Percentiles rank a stretch among this genome's conserved stretches.
Evolutionary conservation across 1,140 invertebrate genomes (phyloP).

Genomic region (Phymastichus coffea): DNA sequence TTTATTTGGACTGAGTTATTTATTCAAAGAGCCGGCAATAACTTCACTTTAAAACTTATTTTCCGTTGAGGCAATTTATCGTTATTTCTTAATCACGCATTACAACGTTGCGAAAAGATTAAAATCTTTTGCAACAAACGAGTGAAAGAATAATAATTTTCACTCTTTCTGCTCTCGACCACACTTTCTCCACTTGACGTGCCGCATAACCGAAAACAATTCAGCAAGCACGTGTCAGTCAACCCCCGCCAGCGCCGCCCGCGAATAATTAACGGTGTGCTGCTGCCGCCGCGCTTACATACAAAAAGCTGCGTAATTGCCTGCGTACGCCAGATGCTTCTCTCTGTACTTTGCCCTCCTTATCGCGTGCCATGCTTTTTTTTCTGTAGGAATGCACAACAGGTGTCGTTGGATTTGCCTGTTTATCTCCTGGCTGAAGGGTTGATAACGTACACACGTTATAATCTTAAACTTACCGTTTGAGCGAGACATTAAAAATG

Average conservation of each 20-base stretch:
- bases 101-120: no score
- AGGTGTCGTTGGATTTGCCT: conserved; percentile 19
- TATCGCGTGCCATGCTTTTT: neutral
- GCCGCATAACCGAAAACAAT: no score
- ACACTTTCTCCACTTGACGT: no score
- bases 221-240: no score
- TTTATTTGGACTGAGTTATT: neutral
- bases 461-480: no score
- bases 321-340: conserved; percentile 15
- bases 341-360: neutral
- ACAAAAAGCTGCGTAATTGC: conserved; percentile 39
- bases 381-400: conserved; percentile 6
- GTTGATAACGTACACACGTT: neutral
- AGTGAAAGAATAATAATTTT: no score
- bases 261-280: conserved; percentile 38
- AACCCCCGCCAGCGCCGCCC: conserved; percentile 26
- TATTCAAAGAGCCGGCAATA: neutral
- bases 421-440: neutral
- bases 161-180: no score
- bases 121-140: no score
- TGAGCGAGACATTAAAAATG: no score
- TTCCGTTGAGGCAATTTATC: no score
- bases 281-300: no score
- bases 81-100: no score
- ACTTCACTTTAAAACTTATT: conserved; percentile 4